A percentile compares a stretch with the other conserved stretches of the same genome.
These are phyloP conservation scores for Marmota flaviventris DNA, from an alignment of 2,113 vertebrate species.

Conservation along the genomic window DNA sequence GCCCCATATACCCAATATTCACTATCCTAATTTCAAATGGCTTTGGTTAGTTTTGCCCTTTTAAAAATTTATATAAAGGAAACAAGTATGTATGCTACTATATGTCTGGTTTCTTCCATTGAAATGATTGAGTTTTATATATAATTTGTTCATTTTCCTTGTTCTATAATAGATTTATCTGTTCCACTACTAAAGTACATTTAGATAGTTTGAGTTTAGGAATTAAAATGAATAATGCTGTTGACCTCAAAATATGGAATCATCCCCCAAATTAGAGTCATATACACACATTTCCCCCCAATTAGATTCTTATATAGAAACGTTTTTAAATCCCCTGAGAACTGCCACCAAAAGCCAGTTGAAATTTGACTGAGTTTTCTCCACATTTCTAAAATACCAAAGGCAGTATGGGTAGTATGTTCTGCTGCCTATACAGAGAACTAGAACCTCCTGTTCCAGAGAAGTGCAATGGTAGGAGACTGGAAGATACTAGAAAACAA, in stretches of 20 bases:
- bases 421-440: background rate
- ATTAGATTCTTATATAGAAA: background rate
- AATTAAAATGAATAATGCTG: background rate
- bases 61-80: background rate
- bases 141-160: background rate
- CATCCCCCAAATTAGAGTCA: background rate
- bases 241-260: background rate
- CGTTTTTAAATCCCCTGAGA: background rate
- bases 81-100: background rate
- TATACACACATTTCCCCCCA: no score
- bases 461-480: accelerated
- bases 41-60: background rate
- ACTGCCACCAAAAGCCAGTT: background rate
- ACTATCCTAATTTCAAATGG: background rate
- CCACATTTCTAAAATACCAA: conserved; percentile 4
- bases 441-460: background rate
- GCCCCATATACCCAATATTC: background rate
- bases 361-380: background rate
- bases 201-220: background rate
- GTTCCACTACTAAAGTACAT: background rate
- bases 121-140: background rate
- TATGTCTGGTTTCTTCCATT: background rate
- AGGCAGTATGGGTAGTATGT: background rate
- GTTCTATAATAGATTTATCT: background rate
- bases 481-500: background rate